A percentile compares a stretch with the other conserved stretches of the same genome.
Evolutionary conservation across 2,113 vertebrate species (phyloP).

Genomic region (Nothobranchius furzeri): DNA sequence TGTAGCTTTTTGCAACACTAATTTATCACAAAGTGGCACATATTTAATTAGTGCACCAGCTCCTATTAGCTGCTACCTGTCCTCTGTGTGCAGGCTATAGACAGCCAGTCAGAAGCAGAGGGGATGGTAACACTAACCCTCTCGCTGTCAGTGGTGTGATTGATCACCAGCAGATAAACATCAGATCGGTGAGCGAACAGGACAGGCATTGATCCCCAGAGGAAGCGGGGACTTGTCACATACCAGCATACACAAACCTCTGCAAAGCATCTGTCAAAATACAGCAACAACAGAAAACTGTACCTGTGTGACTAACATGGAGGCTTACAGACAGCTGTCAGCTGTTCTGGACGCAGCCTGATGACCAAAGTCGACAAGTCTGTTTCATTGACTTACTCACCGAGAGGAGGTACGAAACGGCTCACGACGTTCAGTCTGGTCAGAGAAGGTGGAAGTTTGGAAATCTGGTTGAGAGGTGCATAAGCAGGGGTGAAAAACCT

Average conservation of each 20-base stretch:
- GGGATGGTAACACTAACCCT: constrained; percentile 68
- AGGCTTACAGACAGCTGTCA: constrained; percentile 58
- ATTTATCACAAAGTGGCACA: constrained; percentile 8
- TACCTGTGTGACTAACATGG: constrained; percentile 66
- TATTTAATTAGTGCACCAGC: constrained; percentile 12
- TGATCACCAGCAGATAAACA: constrained; percentile 79
- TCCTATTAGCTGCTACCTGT: constrained; percentile 38
- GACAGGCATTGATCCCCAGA: constrained; percentile 75
- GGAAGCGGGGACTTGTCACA: constrained; percentile 74
- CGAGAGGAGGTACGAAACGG: not conserved
- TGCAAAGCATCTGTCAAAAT: constrained; percentile 74
- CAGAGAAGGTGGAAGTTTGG: not conserved
- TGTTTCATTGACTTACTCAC: constrained; percentile 17
- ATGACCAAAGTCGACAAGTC: constrained; percentile 28
- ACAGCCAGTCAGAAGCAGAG: constrained; percentile 41
- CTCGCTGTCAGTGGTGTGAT: constrained; percentile 73
- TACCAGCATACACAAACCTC: constrained; percentile 67
- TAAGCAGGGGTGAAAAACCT: too few relatives aligned
- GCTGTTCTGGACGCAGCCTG: constrained; percentile 48
- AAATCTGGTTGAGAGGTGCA: too few relatives aligned
- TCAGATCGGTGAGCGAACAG: constrained; percentile 73
- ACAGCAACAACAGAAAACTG: constrained; percentile 62
- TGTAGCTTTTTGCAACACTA: not conserved
- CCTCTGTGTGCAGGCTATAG: constrained; percentile 25
- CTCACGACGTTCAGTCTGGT: not conserved